phyloP scores from a whole-genome alignment of 2,888 invertebrate species.

The Tromatobia lineatoria region DNA sequence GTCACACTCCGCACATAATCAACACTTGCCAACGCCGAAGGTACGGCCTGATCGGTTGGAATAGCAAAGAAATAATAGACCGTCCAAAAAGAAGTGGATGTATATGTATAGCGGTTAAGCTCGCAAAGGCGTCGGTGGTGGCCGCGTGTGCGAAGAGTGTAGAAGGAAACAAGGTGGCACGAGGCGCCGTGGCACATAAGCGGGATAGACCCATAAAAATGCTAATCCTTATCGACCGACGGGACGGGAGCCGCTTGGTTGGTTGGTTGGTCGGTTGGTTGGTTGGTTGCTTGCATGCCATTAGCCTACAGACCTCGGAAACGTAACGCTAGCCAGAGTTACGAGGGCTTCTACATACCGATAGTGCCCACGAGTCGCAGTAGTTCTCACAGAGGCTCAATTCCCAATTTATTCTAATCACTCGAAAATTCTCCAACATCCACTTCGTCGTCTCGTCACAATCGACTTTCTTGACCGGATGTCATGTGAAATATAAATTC shows the following conservation, averaged over 20 bases:
- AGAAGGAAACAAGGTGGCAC: slow-evolving; percentile 82
- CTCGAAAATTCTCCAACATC: slow-evolving; percentile 13
- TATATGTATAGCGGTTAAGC: slow-evolving; percentile 20
- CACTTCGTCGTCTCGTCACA: not conserved
- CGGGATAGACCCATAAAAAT: slow-evolving; percentile 86
- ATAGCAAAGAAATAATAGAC: slow-evolving; percentile 58
- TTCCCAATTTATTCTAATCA: slow-evolving; percentile 21
- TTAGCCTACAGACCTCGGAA: slow-evolving; percentile 85
- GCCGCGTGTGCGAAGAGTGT: slow-evolving; percentile 78
- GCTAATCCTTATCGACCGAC: slow-evolving; percentile 85
- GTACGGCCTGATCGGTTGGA: slow-evolving; percentile 50
- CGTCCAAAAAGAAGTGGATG: slow-evolving; percentile 34
- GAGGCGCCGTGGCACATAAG: slow-evolving; percentile 82
- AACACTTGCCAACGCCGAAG: slow-evolving; percentile 46
- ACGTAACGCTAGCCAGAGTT: slow-evolving; percentile 70
- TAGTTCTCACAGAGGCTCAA: slow-evolving; percentile 37
- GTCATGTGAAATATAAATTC: not conserved
- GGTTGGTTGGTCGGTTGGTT: slow-evolving; percentile 65
- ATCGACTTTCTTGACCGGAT: slow-evolving; percentile 10
- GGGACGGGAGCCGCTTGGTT: slow-evolving; percentile 73
- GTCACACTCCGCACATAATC: slow-evolving; percentile 60
- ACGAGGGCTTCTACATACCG: slow-evolving; percentile 55
- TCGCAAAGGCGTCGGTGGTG: slow-evolving; percentile 68
- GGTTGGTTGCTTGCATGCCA: slow-evolving; percentile 82
- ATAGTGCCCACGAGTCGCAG: slow-evolving; percentile 39